phyloP scores from a whole-genome alignment of 2,797 vertebrate genomes.

The Holocentrus rufus region DNA sequence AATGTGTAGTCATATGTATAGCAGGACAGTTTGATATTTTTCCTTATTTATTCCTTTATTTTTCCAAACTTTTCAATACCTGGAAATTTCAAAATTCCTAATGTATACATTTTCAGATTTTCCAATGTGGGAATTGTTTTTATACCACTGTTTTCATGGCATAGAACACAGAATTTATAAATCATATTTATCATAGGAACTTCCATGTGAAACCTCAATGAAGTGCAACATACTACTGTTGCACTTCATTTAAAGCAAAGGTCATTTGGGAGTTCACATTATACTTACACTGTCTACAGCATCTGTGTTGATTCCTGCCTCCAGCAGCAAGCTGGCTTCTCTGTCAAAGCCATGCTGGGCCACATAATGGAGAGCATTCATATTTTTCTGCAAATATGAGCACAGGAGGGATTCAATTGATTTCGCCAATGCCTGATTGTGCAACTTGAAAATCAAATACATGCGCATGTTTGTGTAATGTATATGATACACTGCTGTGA shows the following conservation, averaged over 20 bases:
- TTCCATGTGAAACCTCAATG: too few relatives aligned
- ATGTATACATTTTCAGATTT: too few relatives aligned
- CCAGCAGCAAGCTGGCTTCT: conserved; percentile 80
- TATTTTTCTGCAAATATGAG: conserved; percentile 78
- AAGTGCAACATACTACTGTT: neutral
- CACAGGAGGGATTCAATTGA: neutral
- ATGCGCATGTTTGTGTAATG: neutral
- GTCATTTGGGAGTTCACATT: neutral
- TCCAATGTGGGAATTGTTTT: too few relatives aligned
- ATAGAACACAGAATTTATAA: too few relatives aligned
- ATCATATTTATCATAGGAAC: too few relatives aligned
- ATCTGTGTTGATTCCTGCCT: conserved; percentile 79
- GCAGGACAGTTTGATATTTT: too few relatives aligned
- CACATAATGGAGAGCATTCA: conserved; percentile 87
- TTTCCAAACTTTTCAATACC: too few relatives aligned
- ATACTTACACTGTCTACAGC: conserved; percentile 84
- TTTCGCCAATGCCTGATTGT: neutral
- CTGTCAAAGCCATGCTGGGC: conserved; percentile 80
- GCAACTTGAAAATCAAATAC: neutral
- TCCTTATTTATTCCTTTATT: too few relatives aligned
- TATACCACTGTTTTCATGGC: too few relatives aligned
- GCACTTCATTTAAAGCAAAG: neutral
- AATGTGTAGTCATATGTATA: too few relatives aligned
- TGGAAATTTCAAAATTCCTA: too few relatives aligned
- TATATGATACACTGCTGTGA: neutral